A percentile compares a stretch with the other conserved stretches of the same genome.
Evolutionary conservation across 2,113 vertebrate species (phyloP).

Genomic region (Fukomys damarensis): DNA sequence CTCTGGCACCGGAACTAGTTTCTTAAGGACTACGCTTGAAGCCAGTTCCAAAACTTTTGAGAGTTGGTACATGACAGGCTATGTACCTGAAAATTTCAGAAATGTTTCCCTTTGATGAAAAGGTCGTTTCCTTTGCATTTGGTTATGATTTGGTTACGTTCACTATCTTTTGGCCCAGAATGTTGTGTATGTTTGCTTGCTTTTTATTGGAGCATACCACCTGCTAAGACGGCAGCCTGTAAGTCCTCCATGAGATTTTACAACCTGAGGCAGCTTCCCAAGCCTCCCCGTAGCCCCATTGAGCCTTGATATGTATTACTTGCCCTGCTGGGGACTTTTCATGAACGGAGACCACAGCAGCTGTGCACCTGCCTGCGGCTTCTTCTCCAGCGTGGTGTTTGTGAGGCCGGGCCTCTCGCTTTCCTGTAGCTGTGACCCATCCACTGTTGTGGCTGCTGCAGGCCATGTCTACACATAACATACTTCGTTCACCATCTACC

Average conservation of each 20-base stretch:
- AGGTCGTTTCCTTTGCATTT: not conserved
- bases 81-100: slow-evolving; percentile 13
- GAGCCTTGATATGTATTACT: not conserved
- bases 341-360: not conserved
- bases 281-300: not conserved
- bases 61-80: not conserved
- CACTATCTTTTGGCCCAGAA: not conserved
- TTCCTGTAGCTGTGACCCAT: not conserved
- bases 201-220: not conserved
- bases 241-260: not conserved
- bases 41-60: not conserved
- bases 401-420: not conserved
- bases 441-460: not conserved
- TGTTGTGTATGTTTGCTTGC: not conserved
- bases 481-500: not conserved
- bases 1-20: not conserved
- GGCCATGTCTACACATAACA: too few relatives aligned
- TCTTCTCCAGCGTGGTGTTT: not conserved
- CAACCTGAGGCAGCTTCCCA: not conserved
- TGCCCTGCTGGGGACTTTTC: not conserved
- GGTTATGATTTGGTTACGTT: not conserved
- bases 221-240: not conserved
- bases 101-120: not conserved
- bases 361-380: not conserved
- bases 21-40: not conserved